Base-by-base conservation (phyloP, 2,797 vertebrate genomes). In the Kryptopterus vitreolus region DNA sequence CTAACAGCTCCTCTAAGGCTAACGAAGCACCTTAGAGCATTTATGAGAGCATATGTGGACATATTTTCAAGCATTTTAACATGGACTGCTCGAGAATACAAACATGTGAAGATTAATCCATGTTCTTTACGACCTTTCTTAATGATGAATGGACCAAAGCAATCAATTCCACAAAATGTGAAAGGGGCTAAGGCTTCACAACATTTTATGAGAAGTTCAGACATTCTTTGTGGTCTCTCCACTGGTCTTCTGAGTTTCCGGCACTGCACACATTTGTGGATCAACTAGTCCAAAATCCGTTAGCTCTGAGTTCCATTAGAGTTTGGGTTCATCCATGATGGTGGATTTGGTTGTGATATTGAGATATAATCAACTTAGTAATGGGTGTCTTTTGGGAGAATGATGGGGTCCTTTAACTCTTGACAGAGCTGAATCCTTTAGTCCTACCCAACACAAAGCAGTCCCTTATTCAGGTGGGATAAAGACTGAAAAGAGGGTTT, bases 281-380 rank as follows among this genome's bases (percentile, higher is more conserved):
- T 79, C 8, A 83, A 13, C 6, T 76, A 0, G 78, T 22, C 85
- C 85, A 87, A 63, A 86, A 86, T 7, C 82, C 84, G 80, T 86
- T 87, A 1, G 66, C 48, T 65, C 83, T 31, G 2, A 87, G 66
- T 11, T 87, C 79, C 80, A 81, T 86, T n/a, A 66, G 65, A 1
- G 84, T 86, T 33, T 84, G 79, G 33, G 24, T 77, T 61, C 82
- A 22, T 0, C 76, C 86, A 26, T 86, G 85, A 46, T 88, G 81
- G 4, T 77, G 80, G 0, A 77, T 35, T 1, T 78, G 33, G 1
- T 48, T 18, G 52, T 85, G 81, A 4, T 29, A 82, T 3, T 84
- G 62, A 0, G 80, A 65, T 35, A 85, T 0, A 18, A 87, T 83
- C 1, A 88, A n/a, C 35, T 76, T 80, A 0, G 80, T 85, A 7